A percentile compares a stretch with the other conserved stretches of the same genome.
Evolutionary conservation across 2,888 invertebrate genomes (phyloP).

Genomic region (Cosmopolites sordidus): DNA sequence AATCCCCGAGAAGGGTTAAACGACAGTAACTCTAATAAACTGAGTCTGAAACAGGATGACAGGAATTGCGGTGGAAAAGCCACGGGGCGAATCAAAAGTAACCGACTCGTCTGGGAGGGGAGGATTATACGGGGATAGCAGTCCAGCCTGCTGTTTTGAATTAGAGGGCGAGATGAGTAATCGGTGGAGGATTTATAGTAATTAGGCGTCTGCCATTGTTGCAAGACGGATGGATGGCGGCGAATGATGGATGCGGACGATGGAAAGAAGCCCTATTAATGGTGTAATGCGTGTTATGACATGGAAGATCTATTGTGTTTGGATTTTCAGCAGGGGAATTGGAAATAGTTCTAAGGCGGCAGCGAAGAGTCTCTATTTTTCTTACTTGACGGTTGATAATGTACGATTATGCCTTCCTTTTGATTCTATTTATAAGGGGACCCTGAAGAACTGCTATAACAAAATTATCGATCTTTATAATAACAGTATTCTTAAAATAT

Average conservation of each 20-base stretch:
- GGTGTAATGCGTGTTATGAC: conserved; percentile 4
- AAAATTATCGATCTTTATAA: too few species aligned
- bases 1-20: too few species aligned
- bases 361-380: too few species aligned
- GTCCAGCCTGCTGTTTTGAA: background rate
- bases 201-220: conserved; percentile 28
- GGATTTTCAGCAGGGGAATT: background rate
- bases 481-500: too few species aligned
- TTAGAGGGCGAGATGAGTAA: background rate
- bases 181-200: conserved; percentile 31
- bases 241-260: conserved; percentile 17
- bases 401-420: too few species aligned
- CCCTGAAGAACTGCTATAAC: too few species aligned
- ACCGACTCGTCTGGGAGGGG: background rate
- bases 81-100: conserved; percentile 23
- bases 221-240: conserved; percentile 22
- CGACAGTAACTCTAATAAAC: too few species aligned
- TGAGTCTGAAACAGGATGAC: too few species aligned
- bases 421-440: too few species aligned
- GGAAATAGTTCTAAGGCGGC: too few species aligned
- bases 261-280: conserved; percentile 15
- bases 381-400: too few species aligned
- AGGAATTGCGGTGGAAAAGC: conserved; percentile 10
- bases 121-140: too few species aligned
- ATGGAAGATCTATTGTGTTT: conserved; percentile 1